A percentile compares a stretch with the other conserved stretches of the same genome.
These are phyloP conservation scores for Macrostomum lignano DNA, from an alignment of 1,140 invertebrate species.

Conservation along the genomic window DNA sequence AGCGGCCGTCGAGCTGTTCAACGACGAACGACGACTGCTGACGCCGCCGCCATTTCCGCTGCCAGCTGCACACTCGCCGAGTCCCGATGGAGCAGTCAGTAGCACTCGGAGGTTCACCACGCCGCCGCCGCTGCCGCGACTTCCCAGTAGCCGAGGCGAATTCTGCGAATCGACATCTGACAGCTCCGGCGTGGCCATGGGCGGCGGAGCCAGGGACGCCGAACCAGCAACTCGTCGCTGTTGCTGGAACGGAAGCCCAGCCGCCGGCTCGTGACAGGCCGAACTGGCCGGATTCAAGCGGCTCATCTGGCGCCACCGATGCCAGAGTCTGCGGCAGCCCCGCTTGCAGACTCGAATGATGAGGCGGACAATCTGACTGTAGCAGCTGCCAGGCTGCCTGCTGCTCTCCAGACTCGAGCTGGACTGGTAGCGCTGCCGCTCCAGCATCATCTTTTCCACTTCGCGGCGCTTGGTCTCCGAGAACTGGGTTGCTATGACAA, in stretches of 20 bases:
- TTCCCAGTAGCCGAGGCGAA: constrained; percentile 28
- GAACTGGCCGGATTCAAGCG: too few relatives aligned
- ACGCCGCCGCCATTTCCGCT: neutral
- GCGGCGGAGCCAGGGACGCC: constrained; percentile 14
- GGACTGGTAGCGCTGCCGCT: constrained; percentile 65
- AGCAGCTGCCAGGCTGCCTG: constrained; percentile 23
- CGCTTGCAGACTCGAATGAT: neutral
- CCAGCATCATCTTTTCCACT: constrained; percentile 87
- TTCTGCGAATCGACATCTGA: constrained; percentile 34
- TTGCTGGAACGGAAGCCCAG: too few relatives aligned
- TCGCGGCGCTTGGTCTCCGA: constrained; percentile 96
- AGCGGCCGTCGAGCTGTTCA: too few relatives aligned
- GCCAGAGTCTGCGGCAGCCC: too few relatives aligned
- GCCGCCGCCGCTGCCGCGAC: constrained; percentile 29
- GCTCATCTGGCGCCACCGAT: too few relatives aligned
- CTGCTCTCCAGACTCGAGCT: constrained; percentile 46
- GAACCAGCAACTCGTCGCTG: too few relatives aligned
- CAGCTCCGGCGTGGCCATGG: constrained; percentile 35
- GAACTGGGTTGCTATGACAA: constrained; percentile 98
- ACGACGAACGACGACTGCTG: too few relatives aligned
- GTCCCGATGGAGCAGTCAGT: too few relatives aligned
- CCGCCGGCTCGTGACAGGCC: too few relatives aligned
- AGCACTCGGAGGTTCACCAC: constrained; percentile 42
- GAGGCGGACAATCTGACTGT: constrained; percentile 8
- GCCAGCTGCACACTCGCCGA: too few relatives aligned